A percentile compares a stretch with the other conserved stretches of the same genome.
Evolutionary conservation across 2,797 vertebrate species (phyloP).

Genomic region (Pangasius sanitwongsei): DNA sequence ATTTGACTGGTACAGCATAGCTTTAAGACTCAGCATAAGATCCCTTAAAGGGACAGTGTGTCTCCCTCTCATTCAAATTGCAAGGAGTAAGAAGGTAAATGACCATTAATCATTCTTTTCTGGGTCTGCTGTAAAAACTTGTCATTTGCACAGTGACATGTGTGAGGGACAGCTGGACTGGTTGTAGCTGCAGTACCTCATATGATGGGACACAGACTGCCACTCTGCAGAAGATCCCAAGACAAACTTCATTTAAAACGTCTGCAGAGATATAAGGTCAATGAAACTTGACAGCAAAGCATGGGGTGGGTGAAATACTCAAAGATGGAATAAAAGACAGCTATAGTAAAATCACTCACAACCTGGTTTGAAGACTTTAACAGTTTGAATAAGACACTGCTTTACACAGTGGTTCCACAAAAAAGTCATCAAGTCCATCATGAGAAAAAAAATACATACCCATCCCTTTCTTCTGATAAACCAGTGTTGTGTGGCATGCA

Average conservation of each 20-base stretch:
- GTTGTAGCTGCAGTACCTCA: background rate
- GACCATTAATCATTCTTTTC: background rate
- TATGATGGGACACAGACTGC: background rate
- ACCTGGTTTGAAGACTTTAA: background rate
- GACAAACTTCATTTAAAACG: background rate
- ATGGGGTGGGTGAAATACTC: background rate
- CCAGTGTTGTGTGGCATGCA: background rate
- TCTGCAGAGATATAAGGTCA: background rate
- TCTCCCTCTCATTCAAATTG: background rate
- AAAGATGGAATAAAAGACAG: background rate
- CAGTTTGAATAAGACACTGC: background rate
- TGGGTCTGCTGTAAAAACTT: background rate
- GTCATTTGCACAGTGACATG: background rate
- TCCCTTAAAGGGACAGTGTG: too few species aligned
- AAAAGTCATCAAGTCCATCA: background rate
- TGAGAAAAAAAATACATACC: background rate
- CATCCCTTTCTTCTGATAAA: background rate
- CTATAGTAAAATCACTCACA: background rate
- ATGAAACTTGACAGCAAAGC: background rate
- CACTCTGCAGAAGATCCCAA: background rate
- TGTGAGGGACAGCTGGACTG: background rate
- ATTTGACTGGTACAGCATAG: background rate
- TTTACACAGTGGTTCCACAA: background rate
- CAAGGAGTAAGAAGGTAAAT: background rate
- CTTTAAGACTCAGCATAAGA: background rate